phyloP scores from a whole-genome alignment of 2,797 vertebrate genomes.

The Myripristis murdjan region DNA sequence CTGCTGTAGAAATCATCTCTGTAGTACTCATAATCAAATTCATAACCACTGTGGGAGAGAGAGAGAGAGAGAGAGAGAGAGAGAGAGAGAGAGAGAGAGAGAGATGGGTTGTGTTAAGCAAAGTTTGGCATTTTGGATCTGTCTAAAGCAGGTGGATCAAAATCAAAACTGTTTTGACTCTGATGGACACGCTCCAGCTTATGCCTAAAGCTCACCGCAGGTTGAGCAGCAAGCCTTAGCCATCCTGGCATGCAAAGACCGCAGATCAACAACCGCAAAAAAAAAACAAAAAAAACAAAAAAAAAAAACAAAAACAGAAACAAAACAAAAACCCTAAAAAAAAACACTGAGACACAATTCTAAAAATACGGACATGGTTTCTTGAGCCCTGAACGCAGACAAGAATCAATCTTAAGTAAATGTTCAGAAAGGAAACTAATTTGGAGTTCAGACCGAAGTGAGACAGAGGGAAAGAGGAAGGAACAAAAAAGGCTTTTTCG shows the following conservation, averaged over 20 bases:
- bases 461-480: conserved; percentile 34
- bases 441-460: conserved; percentile 47
- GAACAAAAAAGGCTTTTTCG: conserved; percentile 25
- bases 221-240: conserved; percentile 34
- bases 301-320: conserved; percentile 3
- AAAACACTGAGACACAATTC: neutral
- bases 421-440: conserved; percentile 43
- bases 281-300: conserved; percentile 24
- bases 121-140: conserved; percentile 44
- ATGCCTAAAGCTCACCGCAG: conserved; percentile 40
- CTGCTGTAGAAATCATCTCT: conserved; percentile 99
- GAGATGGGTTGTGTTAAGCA: conserved; percentile 21
- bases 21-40: conserved; percentile 99
- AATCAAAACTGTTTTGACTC: conserved; percentile 37
- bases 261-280: conserved; percentile 22
- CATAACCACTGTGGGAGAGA: conserved; percentile 89
- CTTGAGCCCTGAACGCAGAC: conserved; percentile 37
- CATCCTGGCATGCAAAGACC: conserved; percentile 25
- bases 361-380: conserved; percentile 1
- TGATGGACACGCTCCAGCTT: conserved; percentile 47
- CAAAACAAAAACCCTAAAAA: neutral
- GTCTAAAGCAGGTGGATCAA: conserved; percentile 60
- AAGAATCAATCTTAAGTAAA: conserved; percentile 51
- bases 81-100: conserved; percentile 27
- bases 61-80: conserved; percentile 17